These are phyloP conservation scores for Drosophila setosimentum DNA, from an alignment of 2,888 invertebrate genomes.

Conservation along the genomic window DNA sequence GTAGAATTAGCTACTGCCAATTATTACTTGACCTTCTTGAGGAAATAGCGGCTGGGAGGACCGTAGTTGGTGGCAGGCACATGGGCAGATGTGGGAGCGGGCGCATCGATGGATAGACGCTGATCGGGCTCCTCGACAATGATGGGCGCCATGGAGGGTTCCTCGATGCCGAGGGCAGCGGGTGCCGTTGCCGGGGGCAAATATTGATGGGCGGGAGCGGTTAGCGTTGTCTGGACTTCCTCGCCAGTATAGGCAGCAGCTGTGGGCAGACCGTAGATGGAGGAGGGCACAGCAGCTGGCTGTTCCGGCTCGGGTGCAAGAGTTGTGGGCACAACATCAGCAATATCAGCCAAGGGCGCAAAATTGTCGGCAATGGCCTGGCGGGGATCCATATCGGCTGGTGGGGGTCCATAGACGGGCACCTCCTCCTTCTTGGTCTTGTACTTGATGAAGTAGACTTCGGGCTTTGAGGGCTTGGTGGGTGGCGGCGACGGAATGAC, in stretches of 20 bases:
- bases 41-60: constrained; percentile 87
- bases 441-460: constrained; percentile 91
- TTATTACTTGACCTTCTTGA: constrained; percentile 70
- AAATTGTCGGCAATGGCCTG: constrained; percentile 55
- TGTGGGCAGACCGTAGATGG: constrained; percentile 68
- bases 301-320: constrained; percentile 62
- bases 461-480: constrained; percentile 94
- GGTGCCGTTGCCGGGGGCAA: constrained; percentile 71
- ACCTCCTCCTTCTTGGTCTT: constrained; percentile 85
- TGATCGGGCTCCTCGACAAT: constrained; percentile 74
- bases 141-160: constrained; percentile 74
- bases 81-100: constrained; percentile 35
- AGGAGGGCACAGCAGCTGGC: constrained; percentile 54
- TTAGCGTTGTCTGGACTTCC: constrained; percentile 66
- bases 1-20: constrained; percentile 38
- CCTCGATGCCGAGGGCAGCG: constrained; percentile 49
- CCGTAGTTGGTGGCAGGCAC: constrained; percentile 87
- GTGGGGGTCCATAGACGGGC: constrained; percentile 82
- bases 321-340: constrained; percentile 66
- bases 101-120: constrained; percentile 50
- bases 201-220: constrained; percentile 74
- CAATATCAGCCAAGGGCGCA: constrained; percentile 56
- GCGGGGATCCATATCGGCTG: constrained; percentile 70
- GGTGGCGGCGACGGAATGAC: constrained; percentile 91
- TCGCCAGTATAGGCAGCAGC: constrained; percentile 62